Conservation (phyloP, 1,140 invertebrate genomes). For the Drosophila ambigua region DNA sequence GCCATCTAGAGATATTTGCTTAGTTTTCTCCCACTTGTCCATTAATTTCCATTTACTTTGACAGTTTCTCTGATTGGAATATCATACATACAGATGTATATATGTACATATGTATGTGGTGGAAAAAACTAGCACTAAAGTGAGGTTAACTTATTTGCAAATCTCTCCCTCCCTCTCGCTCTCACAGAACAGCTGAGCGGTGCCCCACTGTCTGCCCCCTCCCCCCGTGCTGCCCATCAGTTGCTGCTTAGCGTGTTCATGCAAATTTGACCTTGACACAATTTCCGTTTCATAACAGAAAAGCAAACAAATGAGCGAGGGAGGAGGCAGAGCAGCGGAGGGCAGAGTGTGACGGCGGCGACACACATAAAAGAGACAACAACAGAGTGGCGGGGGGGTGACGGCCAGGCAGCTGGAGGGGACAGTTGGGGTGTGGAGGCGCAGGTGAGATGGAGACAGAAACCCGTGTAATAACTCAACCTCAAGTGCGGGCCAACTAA, state of each 20-base stretch:
- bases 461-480: slow-evolving; percentile 72
- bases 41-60: slow-evolving; percentile 63
- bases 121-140: slow-evolving; percentile 26
- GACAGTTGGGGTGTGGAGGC: slow-evolving; percentile 22
- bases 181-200: slow-evolving; percentile 50
- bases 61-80: slow-evolving; percentile 32
- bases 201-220: neutral
- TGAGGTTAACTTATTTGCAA: slow-evolving; percentile 52
- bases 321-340: slow-evolving; percentile 36
- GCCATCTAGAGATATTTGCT: slow-evolving; percentile 26
- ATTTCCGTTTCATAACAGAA: slow-evolving; percentile 77
- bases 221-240: slow-evolving; percentile 9
- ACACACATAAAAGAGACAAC: slow-evolving; percentile 41
- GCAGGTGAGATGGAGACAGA: slow-evolving; percentile 44
- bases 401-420: neutral
- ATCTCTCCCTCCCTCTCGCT: slow-evolving; percentile 20
- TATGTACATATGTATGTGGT: neutral
- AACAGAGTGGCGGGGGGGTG: neutral
- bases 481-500: slow-evolving; percentile 72
- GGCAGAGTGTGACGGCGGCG: slow-evolving; percentile 47
- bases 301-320: slow-evolving; percentile 75
- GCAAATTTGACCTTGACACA: slow-evolving; percentile 81
- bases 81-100: neutral
- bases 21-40: slow-evolving; percentile 26
- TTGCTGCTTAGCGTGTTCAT: slow-evolving; percentile 74